A percentile compares a stretch with the other conserved stretches of the same genome.
Conservation (phyloP, 2,888 invertebrate genomes). For the Gasteruption jaculator region DNA sequence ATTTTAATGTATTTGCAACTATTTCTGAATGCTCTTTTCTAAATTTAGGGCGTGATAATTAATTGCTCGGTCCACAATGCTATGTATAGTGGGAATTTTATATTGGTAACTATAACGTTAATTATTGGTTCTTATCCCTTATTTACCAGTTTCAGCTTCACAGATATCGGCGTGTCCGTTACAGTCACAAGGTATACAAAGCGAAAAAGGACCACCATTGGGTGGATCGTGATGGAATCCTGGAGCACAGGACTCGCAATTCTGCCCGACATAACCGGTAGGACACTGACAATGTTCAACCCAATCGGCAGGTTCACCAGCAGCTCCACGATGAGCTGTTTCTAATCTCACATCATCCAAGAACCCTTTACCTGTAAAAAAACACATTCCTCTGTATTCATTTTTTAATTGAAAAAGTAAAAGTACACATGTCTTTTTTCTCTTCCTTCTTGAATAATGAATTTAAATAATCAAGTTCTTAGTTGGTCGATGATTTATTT, state of each 20-base stretch:
- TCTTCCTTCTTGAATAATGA: no score
- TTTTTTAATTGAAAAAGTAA: no score
- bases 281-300: constrained; percentile 93
- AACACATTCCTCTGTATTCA: no score
- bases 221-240: constrained; percentile 91
- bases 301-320: constrained; percentile 81
- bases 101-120: no score
- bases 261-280: constrained; percentile 81
- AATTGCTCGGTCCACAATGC: no score
- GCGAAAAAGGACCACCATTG: constrained; percentile 87
- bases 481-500: no score
- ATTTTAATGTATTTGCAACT: background rate
- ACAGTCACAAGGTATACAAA: constrained; percentile 95
- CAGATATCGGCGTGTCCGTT: constrained; percentile 95
- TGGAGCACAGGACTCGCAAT: constrained; percentile 95
- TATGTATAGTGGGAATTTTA: no score
- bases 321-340: constrained; percentile 79
- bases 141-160: constrained; percentile 82
- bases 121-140: no score
- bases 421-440: no score
- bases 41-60: no score
- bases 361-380: constrained; percentile 67
- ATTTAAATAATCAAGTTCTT: no score
- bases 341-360: constrained; percentile 85
- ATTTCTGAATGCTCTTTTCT: background rate